Evolutionary conservation across 2,113 vertebrate genomes (phyloP).

Genomic region (Paradoxurus hermaphroditus): DNA sequence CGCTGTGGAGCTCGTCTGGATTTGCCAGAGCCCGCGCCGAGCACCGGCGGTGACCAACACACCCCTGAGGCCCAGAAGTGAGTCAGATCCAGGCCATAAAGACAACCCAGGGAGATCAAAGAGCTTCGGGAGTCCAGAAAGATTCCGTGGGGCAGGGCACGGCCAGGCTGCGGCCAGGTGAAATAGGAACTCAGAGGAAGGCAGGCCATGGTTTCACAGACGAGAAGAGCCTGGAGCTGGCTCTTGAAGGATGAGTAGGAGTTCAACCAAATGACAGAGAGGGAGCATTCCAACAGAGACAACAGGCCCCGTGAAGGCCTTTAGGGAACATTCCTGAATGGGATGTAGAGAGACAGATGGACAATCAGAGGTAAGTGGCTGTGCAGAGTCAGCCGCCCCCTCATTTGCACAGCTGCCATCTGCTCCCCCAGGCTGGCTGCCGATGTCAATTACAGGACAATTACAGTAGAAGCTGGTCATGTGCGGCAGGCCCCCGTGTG

Average conservation of each 20-base stretch:
- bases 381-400: background rate
- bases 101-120: background rate
- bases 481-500: background rate
- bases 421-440: background rate
- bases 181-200: background rate
- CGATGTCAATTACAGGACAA: background rate
- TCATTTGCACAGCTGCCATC: background rate
- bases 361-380: background rate
- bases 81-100: background rate
- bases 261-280: background rate
- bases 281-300: background rate
- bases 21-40: fast-evolving
- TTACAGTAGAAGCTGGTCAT: background rate
- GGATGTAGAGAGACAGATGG: background rate
- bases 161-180: too few relatives aligned
- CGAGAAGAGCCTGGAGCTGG: background rate
- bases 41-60: fast-evolving
- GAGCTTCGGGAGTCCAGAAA: background rate
- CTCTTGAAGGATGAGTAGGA: background rate
- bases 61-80: background rate
- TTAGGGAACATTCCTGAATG: background rate
- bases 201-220: background rate
- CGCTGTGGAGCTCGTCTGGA: fast-evolving
- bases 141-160: background rate
- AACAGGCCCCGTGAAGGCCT: background rate